Conservation (phyloP, 2,113 vertebrate species). For the Mustelus asterias region DNA sequence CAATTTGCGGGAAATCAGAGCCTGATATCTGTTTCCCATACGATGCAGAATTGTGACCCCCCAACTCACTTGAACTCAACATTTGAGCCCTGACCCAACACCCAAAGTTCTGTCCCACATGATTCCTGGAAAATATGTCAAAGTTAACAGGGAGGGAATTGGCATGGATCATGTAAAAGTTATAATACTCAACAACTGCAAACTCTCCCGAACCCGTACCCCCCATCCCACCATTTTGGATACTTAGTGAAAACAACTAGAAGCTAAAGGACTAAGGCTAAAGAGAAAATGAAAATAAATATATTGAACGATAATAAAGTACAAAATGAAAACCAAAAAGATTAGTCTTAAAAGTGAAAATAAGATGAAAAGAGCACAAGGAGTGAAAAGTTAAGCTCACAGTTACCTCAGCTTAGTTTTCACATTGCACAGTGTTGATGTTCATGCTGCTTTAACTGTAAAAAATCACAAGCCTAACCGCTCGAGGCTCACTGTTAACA, state of each 20-base stretch:
- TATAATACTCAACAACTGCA: neutral
- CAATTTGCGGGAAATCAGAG: neutral
- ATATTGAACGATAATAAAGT: neutral
- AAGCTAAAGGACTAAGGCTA: neutral
- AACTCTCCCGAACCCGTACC: neutral
- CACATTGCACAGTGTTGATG: neutral
- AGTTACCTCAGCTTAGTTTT: slow-evolving; percentile 1
- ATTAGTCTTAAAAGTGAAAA: neutral
- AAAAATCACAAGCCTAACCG: neutral
- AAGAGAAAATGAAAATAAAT: too few species aligned
- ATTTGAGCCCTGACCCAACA: too few species aligned
- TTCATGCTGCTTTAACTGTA: neutral
- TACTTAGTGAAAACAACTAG: neutral
- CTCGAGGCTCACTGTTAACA: neutral
- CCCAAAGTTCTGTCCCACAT: neutral
- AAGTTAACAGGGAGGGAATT: neutral
- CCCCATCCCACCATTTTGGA: neutral
- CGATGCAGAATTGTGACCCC: neutral
- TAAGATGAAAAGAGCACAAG: neutral
- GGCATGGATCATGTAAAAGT: neutral
- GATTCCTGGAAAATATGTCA: neutral
- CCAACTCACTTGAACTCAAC: too few species aligned
- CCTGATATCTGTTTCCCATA: too few species aligned
- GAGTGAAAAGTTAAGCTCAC: neutral
- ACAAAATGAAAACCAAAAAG: neutral